These are phyloP conservation scores for Myopa testacea DNA, from an alignment of 2,888 invertebrate genomes.

Conservation along the genomic window DNA sequence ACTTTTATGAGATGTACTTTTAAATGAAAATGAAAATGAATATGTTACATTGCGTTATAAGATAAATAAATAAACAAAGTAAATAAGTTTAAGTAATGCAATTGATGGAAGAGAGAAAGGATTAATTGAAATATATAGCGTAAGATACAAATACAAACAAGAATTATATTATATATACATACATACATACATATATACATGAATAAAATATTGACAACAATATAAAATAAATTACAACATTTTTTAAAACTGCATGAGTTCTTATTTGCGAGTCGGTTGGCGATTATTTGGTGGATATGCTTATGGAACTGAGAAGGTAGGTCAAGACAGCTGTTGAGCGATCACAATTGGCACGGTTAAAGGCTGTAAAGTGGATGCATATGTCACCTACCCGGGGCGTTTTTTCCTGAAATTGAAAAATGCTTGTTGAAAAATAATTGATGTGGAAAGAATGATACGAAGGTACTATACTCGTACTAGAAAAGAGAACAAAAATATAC, in stretches of 20 bases:
- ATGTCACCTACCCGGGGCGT: no score
- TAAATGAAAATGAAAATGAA: not conserved
- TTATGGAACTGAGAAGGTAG: no score
- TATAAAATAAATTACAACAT: slow-evolving; percentile 50
- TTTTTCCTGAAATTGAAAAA: no score
- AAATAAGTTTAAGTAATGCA: not conserved
- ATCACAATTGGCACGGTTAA: no score
- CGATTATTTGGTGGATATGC: no score
- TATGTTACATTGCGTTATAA: not conserved
- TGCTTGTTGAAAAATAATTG: no score
- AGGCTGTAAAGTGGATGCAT: no score
- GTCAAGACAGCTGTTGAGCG: no score
- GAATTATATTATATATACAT: slow-evolving; percentile 42
- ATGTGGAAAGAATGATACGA: no score
- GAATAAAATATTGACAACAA: slow-evolving; percentile 50
- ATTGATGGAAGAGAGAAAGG: not conserved
- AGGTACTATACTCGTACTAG: no score
- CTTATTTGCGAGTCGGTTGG: not conserved
- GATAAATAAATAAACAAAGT: slow-evolving; percentile 3
- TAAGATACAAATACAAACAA: not conserved
- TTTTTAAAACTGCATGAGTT: slow-evolving; percentile 47
- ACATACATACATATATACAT: slow-evolving; percentile 48
- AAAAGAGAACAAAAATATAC: no score
- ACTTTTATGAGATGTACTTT: not conserved
- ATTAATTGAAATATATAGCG: not conserved